Evolutionary conservation across 1,140 invertebrate genomes (phyloP), one percentile per base, ranked within the genome.

Genomic region (Doryteuthis pealeii): DNA sequence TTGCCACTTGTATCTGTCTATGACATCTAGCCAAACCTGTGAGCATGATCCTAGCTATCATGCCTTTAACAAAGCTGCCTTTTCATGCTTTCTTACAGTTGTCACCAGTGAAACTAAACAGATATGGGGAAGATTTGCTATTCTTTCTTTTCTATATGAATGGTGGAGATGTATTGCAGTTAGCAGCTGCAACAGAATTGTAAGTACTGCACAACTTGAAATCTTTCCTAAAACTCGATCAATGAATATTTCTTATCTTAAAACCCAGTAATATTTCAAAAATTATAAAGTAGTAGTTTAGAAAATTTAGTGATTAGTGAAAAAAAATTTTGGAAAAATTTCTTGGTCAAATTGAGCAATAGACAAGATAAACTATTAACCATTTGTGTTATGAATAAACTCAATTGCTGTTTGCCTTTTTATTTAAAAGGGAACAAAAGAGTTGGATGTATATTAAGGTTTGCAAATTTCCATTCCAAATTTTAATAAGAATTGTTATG

Each of bases 101-200:
- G 86, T 95, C 97, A 75, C 94, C 95, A 81, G 91, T 99, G 84
- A 96, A 97, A 90, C 90, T 99, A 85, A 96, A 93, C 90, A 93
- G 96, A 89, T 98, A 99, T 90, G 96, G 97, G 88, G 98, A 99
- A 89, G 98, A 99, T 90, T 91, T 99, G 83, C 91, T 99, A 80
- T 99, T 99, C 91, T 99, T 97, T 90, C 92, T 99, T 89, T 99
- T 99, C 91, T 99, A 99, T 89, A 98, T 96, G 89, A 98, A 96
- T 90, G 94, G 96, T 83, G 96, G 96, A 82, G 98, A 99, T 91
- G 92, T 97, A 78, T 91, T 99, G 89, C 98, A 99, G 91, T 90
- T 99, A 79, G 94, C 94, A 79, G 97, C 96, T 72, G 97, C 97
- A 80, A 92, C 93, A 79, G 97, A 99, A 92, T 90, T 99, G 96